Conservation (phyloP, 2,113 vertebrate species). For the Phrynosoma platyrhinos region DNA sequence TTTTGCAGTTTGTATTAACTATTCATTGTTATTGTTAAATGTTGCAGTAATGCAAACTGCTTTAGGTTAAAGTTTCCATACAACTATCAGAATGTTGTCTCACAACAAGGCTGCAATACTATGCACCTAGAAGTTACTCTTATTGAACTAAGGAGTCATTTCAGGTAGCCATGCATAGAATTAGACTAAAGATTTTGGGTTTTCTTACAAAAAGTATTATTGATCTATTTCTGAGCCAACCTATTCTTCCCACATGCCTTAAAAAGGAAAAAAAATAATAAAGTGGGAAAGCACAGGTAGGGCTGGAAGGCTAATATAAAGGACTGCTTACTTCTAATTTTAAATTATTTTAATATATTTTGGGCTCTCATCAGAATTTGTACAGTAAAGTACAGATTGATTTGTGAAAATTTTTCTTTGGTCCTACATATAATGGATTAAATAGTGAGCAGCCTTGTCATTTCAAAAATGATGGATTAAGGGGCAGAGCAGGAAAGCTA, state of each 20-base stretch:
- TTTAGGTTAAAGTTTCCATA: constrained; percentile 46
- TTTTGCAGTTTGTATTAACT: constrained; percentile 21
- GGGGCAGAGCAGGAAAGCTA: constrained; percentile 13
- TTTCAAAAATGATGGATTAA: constrained; percentile 61
- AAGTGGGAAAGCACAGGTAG: background rate
- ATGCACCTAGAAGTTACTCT: background rate
- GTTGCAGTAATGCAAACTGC: background rate
- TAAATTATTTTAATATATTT: constrained; percentile 49
- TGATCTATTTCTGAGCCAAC: constrained; percentile 59
- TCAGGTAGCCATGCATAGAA: background rate
- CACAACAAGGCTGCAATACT: background rate
- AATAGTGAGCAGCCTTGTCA: constrained; percentile 40
- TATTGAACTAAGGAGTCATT: background rate
- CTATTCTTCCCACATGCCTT: background rate
- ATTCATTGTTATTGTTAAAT: constrained; percentile 12
- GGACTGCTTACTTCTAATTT: constrained; percentile 45
- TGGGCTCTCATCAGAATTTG: constrained; percentile 56
- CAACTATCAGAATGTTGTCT: constrained; percentile 50
- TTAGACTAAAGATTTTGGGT: background rate
- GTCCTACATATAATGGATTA: constrained; percentile 53
- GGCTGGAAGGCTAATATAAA: constrained; percentile 44
- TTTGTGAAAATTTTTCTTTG: constrained; percentile 50
- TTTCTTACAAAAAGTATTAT: background rate
- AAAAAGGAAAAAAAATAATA: constrained; percentile 38
- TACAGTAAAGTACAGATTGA: constrained; percentile 54